Evolutionary conservation across 2,888 invertebrate genomes (phyloP).

Genomic region (Nephrotoma flavescens): DNA sequence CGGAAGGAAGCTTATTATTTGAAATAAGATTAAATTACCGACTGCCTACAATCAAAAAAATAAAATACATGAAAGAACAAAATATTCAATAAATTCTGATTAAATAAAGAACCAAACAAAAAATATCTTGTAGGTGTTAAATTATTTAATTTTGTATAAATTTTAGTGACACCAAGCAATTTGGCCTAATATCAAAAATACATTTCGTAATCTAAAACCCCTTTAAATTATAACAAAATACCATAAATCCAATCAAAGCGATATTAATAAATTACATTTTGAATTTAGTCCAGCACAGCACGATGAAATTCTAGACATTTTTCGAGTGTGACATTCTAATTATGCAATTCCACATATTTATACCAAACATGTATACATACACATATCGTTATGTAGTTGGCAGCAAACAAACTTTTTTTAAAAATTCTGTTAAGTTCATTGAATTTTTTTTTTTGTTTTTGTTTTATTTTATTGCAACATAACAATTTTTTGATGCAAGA

Average conservation of each 20-base stretch:
- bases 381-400: background rate
- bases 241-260: background rate
- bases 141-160: background rate
- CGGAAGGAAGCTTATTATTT: background rate
- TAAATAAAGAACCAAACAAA: background rate
- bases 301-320: background rate
- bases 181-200: background rate
- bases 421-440: background rate
- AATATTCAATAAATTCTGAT: background rate
- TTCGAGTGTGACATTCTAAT: background rate
- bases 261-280: background rate
- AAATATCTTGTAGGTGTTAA: background rate
- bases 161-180: background rate
- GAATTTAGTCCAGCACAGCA: background rate
- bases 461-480: background rate
- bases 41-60: background rate
- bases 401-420: background rate
- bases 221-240: background rate
- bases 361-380: background rate
- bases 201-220: background rate
- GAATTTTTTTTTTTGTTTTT: background rate
- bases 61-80: background rate
- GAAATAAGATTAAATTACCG: background rate
- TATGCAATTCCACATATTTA: background rate
- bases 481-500: background rate